phyloP scores from a whole-genome alignment of 2,888 invertebrate genomes.

The Dromius quadrimaculatus region DNA sequence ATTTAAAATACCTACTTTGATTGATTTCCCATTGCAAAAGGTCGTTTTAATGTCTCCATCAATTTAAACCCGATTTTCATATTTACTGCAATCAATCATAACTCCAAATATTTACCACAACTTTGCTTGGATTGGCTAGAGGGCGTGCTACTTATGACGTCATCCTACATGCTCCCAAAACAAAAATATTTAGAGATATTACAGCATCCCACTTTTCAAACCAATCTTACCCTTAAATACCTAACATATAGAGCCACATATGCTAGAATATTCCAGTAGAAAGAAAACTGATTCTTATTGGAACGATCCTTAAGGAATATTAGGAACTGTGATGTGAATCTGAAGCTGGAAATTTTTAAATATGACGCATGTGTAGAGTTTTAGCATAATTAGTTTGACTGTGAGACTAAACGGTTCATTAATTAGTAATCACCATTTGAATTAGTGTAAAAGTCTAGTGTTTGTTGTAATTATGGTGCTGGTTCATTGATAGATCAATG shows the following conservation, averaged over 20 bases:
- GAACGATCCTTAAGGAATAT: slow-evolving; percentile 4
- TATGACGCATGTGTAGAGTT: slow-evolving; percentile 34
- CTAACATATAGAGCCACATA: slow-evolving; percentile 4
- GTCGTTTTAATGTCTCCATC: slow-evolving; percentile 29
- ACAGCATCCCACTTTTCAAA: slow-evolving; percentile 4
- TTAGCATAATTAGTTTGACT: slow-evolving; percentile 51
- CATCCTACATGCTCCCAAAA: slow-evolving; percentile 57
- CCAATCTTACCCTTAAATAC: slow-evolving; percentile 15
- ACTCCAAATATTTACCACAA: slow-evolving; percentile 41
- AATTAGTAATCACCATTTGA: slow-evolving; percentile 1
- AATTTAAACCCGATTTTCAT: slow-evolving; percentile 42
- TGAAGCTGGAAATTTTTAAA: slow-evolving; percentile 38
- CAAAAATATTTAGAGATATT: slow-evolving; percentile 48
- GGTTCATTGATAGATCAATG: not conserved
- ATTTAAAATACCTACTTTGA: too few relatives aligned
- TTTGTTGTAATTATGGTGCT: not conserved
- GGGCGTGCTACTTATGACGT: slow-evolving; percentile 60
- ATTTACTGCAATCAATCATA: slow-evolving; percentile 44
- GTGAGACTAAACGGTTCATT: slow-evolving; percentile 42
- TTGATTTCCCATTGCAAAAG: too few relatives aligned
- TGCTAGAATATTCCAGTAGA: not conserved
- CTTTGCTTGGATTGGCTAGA: slow-evolving; percentile 54
- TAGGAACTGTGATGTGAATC: not conserved
- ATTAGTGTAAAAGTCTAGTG: slow-evolving; percentile 15
- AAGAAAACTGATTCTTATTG: not conserved